A percentile compares a stretch with the other conserved stretches of the same genome.
Conservation (phyloP, 2,888 invertebrate species). For the Artemia sp. region DNA sequence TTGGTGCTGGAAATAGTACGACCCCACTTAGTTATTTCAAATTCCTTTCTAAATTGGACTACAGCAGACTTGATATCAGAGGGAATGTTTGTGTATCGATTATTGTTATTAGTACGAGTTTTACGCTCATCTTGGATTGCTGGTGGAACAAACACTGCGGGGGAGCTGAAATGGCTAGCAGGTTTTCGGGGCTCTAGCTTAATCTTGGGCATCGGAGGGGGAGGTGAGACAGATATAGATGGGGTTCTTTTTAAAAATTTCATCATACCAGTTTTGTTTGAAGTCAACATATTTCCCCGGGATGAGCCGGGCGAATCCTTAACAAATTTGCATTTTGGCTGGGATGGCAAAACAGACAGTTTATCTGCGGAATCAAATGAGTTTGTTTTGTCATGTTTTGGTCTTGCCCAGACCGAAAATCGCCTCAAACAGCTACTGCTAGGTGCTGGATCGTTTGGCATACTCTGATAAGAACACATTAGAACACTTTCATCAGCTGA, state of each 20-base stretch:
- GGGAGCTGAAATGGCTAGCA: slow-evolving; percentile 15
- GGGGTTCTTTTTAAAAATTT: background rate
- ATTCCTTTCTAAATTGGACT: background rate
- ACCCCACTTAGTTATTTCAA: background rate
- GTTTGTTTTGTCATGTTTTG: background rate
- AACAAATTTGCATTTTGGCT: background rate
- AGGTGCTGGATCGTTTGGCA: background rate
- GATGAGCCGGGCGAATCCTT: background rate
- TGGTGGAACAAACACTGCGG: background rate
- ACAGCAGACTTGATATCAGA: background rate
- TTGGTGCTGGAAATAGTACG: background rate
- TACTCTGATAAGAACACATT: background rate
- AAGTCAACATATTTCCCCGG: background rate
- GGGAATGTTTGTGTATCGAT: background rate
- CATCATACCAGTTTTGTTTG: background rate
- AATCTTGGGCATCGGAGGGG: slow-evolving; percentile 1
- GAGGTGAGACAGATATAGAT: background rate
- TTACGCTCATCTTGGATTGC: background rate
- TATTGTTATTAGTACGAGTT: background rate
- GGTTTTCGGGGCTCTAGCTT: background rate
- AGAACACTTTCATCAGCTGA: too few relatives aligned
- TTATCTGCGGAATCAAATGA: slow-evolving; percentile 5
- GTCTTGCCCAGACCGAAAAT: background rate
- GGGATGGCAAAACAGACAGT: background rate
- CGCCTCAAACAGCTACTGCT: background rate